These are phyloP conservation scores for Ctenopoma multispine DNA, from an alignment of 2,797 vertebrate species.

Conservation along the genomic window DNA sequence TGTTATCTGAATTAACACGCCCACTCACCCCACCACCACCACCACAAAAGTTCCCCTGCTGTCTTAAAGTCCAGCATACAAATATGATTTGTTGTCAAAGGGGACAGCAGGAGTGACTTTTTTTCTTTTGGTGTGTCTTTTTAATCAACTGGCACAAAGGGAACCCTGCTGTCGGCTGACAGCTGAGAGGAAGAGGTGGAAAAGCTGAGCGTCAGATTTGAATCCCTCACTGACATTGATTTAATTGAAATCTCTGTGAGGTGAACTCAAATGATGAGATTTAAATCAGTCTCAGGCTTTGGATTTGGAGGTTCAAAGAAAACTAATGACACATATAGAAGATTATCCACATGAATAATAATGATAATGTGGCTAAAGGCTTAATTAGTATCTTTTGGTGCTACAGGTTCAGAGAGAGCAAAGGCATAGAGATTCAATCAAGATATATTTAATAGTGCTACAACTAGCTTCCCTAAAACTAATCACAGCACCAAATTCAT, in stretches of 20 bases:
- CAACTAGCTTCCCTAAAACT: not conserved
- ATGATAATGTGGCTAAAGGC: slow-evolving; percentile 19
- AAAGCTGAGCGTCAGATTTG: slow-evolving; percentile 36
- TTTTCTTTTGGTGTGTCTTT: slow-evolving; percentile 45
- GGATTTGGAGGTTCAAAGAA: slow-evolving; percentile 32
- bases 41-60: slow-evolving; percentile 15
- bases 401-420: slow-evolving; percentile 12
- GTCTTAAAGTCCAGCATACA: slow-evolving; percentile 23
- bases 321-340: slow-evolving; percentile 22
- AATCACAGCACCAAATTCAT: not conserved
- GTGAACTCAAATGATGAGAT: slow-evolving; percentile 36
- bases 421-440: slow-evolving; percentile 14
- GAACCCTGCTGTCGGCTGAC: slow-evolving; percentile 46
- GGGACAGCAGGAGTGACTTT: slow-evolving; percentile 20
- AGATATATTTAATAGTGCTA: not conserved
- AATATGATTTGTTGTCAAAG: slow-evolving; percentile 52
- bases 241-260: slow-evolving; percentile 53
- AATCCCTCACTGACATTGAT: slow-evolving; percentile 56
- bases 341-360: slow-evolving; percentile 20
- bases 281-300: slow-evolving; percentile 40
- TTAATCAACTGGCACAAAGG: slow-evolving; percentile 64
- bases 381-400: slow-evolving; percentile 29
- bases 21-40: not conserved
- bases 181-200: slow-evolving; percentile 25
- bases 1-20: slow-evolving; percentile 62